Evolutionary conservation across 1,140 invertebrate genomes (phyloP).

Genomic region (Halesus radiatus): DNA sequence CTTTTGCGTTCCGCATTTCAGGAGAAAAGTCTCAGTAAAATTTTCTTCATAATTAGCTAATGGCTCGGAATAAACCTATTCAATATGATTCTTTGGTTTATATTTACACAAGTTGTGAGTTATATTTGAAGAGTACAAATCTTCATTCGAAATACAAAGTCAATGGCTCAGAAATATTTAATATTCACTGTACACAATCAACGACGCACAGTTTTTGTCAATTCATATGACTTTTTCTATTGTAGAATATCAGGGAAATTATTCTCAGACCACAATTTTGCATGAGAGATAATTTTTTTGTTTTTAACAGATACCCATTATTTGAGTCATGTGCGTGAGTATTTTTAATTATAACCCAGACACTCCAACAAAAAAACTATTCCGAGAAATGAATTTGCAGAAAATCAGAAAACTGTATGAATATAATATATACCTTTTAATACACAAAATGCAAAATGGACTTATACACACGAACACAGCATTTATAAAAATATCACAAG

Average conservation of each 20-base stretch:
- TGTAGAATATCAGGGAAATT: no score
- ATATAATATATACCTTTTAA: no score
- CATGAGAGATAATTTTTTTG: neutral
- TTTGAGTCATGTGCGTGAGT: neutral
- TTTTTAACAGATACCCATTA: neutral
- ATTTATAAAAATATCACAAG: no score
- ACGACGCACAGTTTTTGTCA: neutral
- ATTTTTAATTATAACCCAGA: no score
- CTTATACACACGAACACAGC: no score
- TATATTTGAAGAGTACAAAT: constrained; percentile 10
- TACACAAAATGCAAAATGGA: no score
- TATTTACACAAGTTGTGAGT: neutral
- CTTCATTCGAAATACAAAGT: constrained; percentile 22
- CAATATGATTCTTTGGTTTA: constrained; percentile 1
- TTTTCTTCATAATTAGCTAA: neutral
- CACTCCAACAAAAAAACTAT: no score
- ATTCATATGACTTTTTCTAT: neutral
- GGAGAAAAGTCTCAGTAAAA: neutral
- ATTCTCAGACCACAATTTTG: neutral
- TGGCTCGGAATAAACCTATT: neutral
- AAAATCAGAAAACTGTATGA: no score
- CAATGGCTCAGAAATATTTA: constrained; percentile 32
- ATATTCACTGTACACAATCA: constrained; percentile 28
- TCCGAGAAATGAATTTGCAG: no score
- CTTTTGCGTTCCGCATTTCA: no score